phyloP scores from a whole-genome alignment of 2,888 invertebrate species.

The Melanophora roralis region DNA sequence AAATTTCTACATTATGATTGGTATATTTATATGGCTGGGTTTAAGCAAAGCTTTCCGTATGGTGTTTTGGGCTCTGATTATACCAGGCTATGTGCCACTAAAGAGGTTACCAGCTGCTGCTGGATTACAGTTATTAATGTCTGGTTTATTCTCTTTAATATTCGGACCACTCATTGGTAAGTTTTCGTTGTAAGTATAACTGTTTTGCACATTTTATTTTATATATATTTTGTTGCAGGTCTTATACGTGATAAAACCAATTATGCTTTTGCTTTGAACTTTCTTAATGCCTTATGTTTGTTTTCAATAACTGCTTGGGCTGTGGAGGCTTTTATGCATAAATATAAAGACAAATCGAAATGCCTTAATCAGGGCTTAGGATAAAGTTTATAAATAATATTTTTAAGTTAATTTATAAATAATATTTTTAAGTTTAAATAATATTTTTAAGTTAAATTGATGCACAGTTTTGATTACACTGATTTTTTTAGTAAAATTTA shows the following conservation, averaged over 20 bases:
- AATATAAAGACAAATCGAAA: constrained; percentile 45
- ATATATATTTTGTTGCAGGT: constrained; percentile 77
- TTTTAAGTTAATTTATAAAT: too few relatives aligned
- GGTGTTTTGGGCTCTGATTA: constrained; percentile 85
- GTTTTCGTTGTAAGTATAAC: constrained; percentile 61
- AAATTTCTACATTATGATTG: constrained; percentile 79
- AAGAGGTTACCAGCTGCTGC: constrained; percentile 84
- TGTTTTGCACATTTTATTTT: background rate
- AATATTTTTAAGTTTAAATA: too few relatives aligned
- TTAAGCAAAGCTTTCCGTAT: constrained; percentile 85
- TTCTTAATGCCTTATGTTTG: constrained; percentile 82
- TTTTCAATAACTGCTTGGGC: constrained; percentile 82
- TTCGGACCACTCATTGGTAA: constrained; percentile 84
- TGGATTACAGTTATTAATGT: constrained; percentile 83
- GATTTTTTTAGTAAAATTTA: too few relatives aligned
- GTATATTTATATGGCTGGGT: constrained; percentile 82
- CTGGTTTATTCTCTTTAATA: constrained; percentile 81
- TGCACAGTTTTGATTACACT: too few relatives aligned
- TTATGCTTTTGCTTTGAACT: constrained; percentile 82
- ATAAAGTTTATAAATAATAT: too few relatives aligned
- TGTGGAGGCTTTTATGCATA: constrained; percentile 76
- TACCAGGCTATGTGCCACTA: constrained; percentile 84
- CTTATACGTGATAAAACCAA: constrained; percentile 81
- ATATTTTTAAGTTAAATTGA: too few relatives aligned
- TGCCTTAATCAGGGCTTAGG: too few relatives aligned